Evolutionary conservation across 2,888 invertebrate species (phyloP).

Genomic region (Neria commutata): DNA sequence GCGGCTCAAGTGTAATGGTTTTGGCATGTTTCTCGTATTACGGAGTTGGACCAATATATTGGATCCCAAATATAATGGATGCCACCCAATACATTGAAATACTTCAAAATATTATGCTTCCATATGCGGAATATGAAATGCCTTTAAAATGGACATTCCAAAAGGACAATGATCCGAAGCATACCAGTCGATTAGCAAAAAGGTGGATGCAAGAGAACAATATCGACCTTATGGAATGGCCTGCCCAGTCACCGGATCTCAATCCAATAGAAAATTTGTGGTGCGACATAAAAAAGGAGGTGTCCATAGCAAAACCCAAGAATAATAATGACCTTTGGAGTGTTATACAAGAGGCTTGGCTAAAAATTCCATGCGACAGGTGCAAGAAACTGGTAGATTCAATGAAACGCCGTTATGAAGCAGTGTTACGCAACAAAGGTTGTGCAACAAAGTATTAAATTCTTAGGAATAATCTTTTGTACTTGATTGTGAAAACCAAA

Average conservation of each 20-base stretch:
- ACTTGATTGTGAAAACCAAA: no score
- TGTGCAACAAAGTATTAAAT: no score
- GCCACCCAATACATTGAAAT: background rate
- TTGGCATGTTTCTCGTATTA: slow-evolving; percentile 22
- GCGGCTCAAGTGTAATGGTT: slow-evolving; percentile 17
- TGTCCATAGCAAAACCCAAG: no score
- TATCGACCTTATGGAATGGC: background rate
- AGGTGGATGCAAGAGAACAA: background rate
- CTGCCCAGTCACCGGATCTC: slow-evolving; percentile 9
- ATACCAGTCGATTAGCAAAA: background rate
- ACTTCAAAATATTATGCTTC: background rate
- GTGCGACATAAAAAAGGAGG: no score
- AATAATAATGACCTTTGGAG: no score
- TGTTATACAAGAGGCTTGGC: no score
- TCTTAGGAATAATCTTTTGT: no score
- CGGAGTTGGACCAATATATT: slow-evolving; percentile 22
- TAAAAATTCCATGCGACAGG: no score
- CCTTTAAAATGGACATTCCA: slow-evolving; percentile 6
- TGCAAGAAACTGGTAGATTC: no score
- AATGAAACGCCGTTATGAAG: no score
- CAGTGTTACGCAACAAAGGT: no score
- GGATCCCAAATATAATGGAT: slow-evolving; percentile 11
- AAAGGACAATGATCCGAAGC: slow-evolving; percentile 6
- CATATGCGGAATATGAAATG: slow-evolving; percentile 4
- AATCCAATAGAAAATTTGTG: no score